A percentile compares a stretch with the other conserved stretches of the same genome.
Evolutionary conservation across 64 coral and sea anemone species (phyloP).

Genomic region (Montipora sp.): DNA sequence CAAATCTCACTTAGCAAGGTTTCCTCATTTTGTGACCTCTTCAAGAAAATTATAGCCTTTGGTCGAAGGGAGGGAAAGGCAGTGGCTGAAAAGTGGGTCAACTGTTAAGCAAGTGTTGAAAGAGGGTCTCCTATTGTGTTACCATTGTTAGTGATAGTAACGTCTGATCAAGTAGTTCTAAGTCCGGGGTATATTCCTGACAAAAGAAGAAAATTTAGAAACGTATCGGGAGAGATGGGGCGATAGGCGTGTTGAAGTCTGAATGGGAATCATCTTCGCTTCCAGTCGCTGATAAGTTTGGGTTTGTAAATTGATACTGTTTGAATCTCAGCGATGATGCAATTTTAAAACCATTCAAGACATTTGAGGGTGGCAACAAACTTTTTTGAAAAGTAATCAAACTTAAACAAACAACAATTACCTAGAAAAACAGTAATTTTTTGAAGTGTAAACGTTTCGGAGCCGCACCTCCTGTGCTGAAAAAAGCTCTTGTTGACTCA

Average conservation of each 20-base stretch:
- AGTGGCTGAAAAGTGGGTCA: too few species aligned
- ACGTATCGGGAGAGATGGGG: background rate
- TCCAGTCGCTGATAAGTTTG: constrained; percentile 9
- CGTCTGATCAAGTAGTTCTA: too few species aligned
- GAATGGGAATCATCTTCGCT: background rate
- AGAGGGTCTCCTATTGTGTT: too few species aligned
- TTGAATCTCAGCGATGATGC: constrained; percentile 3
- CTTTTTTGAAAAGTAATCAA: background rate
- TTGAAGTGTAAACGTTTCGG: constrained; percentile 27
- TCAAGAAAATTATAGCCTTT: too few species aligned
- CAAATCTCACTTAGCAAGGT: too few species aligned
- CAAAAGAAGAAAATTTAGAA: background rate
- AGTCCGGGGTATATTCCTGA: background rate
- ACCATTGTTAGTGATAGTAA: too few species aligned
- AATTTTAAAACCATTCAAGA: constrained; percentile 20
- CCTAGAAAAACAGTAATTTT: constrained; percentile 14
- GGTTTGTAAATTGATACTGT: constrained; percentile 1
- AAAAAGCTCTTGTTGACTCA: background rate
- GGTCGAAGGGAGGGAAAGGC: background rate
- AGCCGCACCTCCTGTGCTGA: background rate
- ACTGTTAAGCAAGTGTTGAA: too few species aligned
- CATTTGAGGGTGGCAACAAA: constrained; percentile 40
- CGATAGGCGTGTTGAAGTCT: background rate
- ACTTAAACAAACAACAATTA: constrained; percentile 42
- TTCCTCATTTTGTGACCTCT: too few species aligned